Percentiles rank a stretch among this genome's conserved stretches.
phyloP scores from a whole-genome alignment of 2,888 invertebrate genomes.

The Euplexia lucipara region DNA sequence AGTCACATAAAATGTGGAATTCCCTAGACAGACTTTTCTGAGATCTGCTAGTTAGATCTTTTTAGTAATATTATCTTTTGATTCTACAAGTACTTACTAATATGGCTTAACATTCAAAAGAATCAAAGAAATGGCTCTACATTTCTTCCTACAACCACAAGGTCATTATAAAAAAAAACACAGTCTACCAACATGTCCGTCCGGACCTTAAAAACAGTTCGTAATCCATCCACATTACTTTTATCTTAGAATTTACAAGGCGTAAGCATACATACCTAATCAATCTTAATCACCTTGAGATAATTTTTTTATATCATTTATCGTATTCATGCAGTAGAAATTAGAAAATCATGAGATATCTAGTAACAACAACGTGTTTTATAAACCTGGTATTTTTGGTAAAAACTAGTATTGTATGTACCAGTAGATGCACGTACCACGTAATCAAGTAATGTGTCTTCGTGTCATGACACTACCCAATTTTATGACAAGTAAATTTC shows the following conservation, averaged over 20 bases:
- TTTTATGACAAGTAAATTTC: too few relatives aligned
- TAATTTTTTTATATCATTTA: slow-evolving; percentile 35
- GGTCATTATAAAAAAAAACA: neutral
- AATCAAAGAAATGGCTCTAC: too few relatives aligned
- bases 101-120: too few relatives aligned
- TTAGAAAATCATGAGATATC: slow-evolving; percentile 18
- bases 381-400: slow-evolving; percentile 19
- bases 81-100: too few relatives aligned
- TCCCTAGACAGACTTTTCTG: too few relatives aligned
- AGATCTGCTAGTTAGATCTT: too few relatives aligned
- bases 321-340: slow-evolving; percentile 30
- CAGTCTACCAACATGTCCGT: neutral
- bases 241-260: slow-evolving; percentile 36
- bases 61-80: too few relatives aligned
- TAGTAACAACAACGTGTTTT: slow-evolving; percentile 10
- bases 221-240: neutral
- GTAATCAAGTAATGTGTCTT: slow-evolving; percentile 37
- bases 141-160: too few relatives aligned
- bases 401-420: slow-evolving; percentile 42
- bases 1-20: too few relatives aligned
- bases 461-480: slow-evolving; percentile 40
- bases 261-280: slow-evolving; percentile 24
- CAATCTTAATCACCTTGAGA: slow-evolving; percentile 26
- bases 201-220: neutral
- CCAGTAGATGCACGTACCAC: slow-evolving; percentile 22